phyloP scores from a whole-genome alignment of 2,797 vertebrate genomes.

The Myotis vivesi region DNA sequence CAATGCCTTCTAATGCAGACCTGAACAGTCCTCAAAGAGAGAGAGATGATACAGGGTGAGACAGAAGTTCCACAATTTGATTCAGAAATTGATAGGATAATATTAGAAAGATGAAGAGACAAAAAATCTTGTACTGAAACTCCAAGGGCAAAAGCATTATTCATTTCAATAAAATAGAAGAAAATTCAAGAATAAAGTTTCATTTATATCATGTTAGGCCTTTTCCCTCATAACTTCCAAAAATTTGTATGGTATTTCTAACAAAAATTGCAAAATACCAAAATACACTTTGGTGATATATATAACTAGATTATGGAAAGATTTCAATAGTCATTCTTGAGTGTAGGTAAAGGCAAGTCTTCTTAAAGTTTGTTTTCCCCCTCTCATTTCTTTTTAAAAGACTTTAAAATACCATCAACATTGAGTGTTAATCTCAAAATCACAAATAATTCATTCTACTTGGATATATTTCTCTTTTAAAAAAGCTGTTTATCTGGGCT shows the following conservation, averaged over 20 bases:
- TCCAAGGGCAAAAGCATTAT: background rate
- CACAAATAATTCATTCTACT: constrained; percentile 64
- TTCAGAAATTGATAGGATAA: background rate
- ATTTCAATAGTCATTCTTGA: background rate
- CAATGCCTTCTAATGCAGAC: background rate
- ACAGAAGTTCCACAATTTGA: background rate
- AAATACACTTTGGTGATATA: constrained; percentile 13
- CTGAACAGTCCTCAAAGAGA: background rate
- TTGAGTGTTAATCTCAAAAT: constrained; percentile 59
- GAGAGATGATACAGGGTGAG: background rate
- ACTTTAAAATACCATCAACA: constrained; percentile 32
- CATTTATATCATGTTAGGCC: background rate
- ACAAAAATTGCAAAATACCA: background rate
- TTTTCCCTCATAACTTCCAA: background rate
- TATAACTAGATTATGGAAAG: background rate
- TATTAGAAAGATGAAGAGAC: background rate
- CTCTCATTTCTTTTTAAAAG: constrained; percentile 41
- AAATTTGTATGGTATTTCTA: background rate
- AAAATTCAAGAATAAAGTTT: constrained; percentile 3
- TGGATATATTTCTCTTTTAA: constrained; percentile 36
- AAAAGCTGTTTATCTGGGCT: constrained; percentile 34
- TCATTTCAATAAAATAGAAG: background rate
- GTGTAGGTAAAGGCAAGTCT: background rate
- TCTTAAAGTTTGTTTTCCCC: background rate
- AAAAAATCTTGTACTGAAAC: background rate